A percentile compares a stretch with the other conserved stretches of the same genome.
Conservation (phyloP, 2,797 vertebrate genomes). For the Lateolabrax maculatus region DNA sequence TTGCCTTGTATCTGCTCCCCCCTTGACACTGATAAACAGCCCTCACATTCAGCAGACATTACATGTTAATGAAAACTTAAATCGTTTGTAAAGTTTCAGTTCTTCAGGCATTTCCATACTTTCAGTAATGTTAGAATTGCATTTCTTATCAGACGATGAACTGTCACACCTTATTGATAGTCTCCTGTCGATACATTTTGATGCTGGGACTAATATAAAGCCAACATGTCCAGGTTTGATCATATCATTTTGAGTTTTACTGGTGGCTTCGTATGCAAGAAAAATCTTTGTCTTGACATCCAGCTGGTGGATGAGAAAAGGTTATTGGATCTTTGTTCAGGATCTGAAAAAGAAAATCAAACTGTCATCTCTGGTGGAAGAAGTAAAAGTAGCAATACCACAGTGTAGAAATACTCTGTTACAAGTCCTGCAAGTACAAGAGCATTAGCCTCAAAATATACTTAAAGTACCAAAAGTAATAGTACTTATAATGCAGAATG, state of each 20-base stretch:
- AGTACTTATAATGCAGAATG: no score
- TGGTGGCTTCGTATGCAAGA: not conserved
- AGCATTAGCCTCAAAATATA: no score
- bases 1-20: conserved; percentile 14
- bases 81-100: conserved; percentile 3
- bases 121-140: conserved; percentile 43
- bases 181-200: not conserved
- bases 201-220: conserved; percentile 25
- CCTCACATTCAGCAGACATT: conserved; percentile 19
- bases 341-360: not conserved
- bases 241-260: conserved; percentile 16
- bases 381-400: no score
- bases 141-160: conserved; percentile 45
- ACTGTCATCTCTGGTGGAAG: not conserved
- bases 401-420: no score
- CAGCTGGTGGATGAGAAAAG: conserved; percentile 15
- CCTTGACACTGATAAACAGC: conserved; percentile 62
- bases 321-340: conserved; percentile 23
- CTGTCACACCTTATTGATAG: conserved; percentile 12
- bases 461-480: no score
- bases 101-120: not conserved
- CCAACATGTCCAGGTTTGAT: conserved; percentile 25
- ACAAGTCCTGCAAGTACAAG: no score
- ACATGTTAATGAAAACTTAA: conserved; percentile 28
- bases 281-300: not conserved